A percentile compares a stretch with the other conserved stretches of the same genome.
phyloP scores from a whole-genome alignment of 2,888 invertebrate genomes.

The Ypsolopha scabrella region DNA sequence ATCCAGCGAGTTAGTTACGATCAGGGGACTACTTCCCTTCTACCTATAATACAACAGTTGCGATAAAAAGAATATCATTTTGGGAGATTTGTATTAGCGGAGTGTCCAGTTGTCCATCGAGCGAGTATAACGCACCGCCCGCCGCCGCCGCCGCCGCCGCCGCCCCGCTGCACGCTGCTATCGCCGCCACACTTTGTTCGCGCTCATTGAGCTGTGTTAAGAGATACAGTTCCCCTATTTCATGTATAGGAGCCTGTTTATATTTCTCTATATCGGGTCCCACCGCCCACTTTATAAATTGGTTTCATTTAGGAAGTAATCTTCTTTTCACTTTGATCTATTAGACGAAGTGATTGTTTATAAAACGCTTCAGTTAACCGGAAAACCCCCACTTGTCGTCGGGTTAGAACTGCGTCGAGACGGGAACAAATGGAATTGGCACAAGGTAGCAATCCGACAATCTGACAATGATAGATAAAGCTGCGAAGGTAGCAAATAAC shows the following conservation, averaged over 20 bases:
- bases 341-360: slow-evolving; percentile 9
- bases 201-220: slow-evolving; percentile 44
- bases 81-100: slow-evolving; percentile 6
- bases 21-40: background rate
- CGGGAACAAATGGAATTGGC: slow-evolving; percentile 12
- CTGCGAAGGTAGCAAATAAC: slow-evolving; percentile 34
- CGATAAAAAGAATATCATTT: background rate
- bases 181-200: slow-evolving; percentile 39
- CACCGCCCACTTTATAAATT: slow-evolving; percentile 28
- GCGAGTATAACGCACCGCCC: slow-evolving; percentile 7
- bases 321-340: slow-evolving; percentile 35
- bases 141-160: slow-evolving; percentile 16
- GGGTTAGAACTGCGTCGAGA: slow-evolving; percentile 6
- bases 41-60: background rate
- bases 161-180: slow-evolving; percentile 7
- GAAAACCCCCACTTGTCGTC: background rate
- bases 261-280: slow-evolving; percentile 11
- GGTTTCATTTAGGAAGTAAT: slow-evolving; percentile 34
- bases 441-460: slow-evolving; percentile 26
- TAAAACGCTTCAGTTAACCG: background rate
- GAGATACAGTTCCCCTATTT: slow-evolving; percentile 49
- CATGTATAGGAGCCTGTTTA: slow-evolving; percentile 31
- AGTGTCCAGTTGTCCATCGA: slow-evolving; percentile 12
- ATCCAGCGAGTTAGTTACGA: background rate
- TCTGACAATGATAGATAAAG: slow-evolving; percentile 41